Conservation (phyloP, 2,888 invertebrate species). For the Spatulosminthurus flaviceps region DNA sequence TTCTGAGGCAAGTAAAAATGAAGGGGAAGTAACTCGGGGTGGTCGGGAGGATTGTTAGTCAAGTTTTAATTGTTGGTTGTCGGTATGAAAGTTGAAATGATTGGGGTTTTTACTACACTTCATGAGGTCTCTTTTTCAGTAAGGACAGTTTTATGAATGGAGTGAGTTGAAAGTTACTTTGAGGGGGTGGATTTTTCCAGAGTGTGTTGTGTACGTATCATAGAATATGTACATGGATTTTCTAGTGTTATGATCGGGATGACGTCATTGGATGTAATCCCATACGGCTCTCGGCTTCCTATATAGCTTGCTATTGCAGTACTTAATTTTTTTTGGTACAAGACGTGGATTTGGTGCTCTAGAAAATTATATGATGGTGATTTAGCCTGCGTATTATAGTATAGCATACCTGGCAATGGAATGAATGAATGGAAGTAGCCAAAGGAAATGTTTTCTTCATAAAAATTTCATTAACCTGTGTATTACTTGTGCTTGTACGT, state of each 20-base stretch:
- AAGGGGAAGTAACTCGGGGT: no score
- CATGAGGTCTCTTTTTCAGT: neutral
- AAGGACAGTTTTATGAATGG: neutral
- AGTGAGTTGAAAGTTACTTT: neutral
- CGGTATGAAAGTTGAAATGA: neutral
- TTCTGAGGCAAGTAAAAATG: no score
- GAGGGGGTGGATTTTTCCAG: no score
- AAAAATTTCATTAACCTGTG: conserved; percentile 12
- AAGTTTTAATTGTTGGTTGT: neutral
- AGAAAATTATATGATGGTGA: neutral
- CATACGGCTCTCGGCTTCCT: neutral
- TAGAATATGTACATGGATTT: no score
- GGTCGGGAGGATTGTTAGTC: neutral
- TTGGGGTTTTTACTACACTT: neutral
- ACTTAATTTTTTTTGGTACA: neutral
- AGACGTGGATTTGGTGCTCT: neutral
- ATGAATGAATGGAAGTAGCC: neutral
- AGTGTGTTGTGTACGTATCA: no score
- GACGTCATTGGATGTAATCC: neutral
- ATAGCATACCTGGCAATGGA: neutral
- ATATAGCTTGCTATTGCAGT: no score
- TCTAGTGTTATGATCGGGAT: neutral
- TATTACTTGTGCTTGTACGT: no score
- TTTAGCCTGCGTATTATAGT: neutral
- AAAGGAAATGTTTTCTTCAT: neutral